These are phyloP conservation scores for Graphium colonna DNA, from an alignment of 2,888 invertebrate species.

Conservation along the genomic window DNA sequence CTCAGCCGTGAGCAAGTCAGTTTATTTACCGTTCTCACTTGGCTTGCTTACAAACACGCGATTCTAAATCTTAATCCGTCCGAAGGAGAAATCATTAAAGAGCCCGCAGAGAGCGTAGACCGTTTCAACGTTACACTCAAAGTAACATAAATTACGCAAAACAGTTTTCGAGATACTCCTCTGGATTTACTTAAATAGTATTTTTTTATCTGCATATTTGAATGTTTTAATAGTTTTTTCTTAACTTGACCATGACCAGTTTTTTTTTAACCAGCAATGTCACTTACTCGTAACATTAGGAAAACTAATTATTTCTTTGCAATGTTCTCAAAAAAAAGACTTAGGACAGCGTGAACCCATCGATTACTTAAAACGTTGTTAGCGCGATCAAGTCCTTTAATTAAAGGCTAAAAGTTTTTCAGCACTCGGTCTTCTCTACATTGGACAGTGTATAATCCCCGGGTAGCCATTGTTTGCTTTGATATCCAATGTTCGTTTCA, in stretches of 20 bases:
- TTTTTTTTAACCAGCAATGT: too few species aligned
- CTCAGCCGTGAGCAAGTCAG: background rate
- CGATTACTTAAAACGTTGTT: constrained; percentile 13
- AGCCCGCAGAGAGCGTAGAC: constrained; percentile 1
- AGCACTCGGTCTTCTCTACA: constrained; percentile 11
- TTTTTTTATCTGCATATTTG: too few species aligned
- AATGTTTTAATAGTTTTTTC: too few species aligned
- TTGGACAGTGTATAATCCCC: constrained; percentile 6
- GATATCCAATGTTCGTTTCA: constrained; percentile 2
- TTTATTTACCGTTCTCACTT: background rate
- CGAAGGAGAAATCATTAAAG: constrained; percentile 4
- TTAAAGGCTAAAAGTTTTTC: constrained; percentile 6
- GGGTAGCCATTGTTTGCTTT: constrained; percentile 3
- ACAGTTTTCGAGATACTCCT: too few species aligned
- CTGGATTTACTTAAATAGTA: too few species aligned
- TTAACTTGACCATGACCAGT: too few species aligned
- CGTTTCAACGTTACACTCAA: constrained; percentile 5
- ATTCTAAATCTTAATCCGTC: constrained; percentile 8
- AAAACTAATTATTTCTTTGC: too few species aligned
- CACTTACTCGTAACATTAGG: too few species aligned
- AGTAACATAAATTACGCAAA: constrained; percentile 16
- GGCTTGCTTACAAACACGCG: constrained; percentile 2
- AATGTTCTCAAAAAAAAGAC: too few species aligned
- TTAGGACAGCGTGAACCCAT: too few species aligned
- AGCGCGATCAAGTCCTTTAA: constrained; percentile 15